These are phyloP conservation scores for Nothoprocta pentlandii DNA, from an alignment of 2,113 vertebrate genomes.

Conservation along the genomic window DNA sequence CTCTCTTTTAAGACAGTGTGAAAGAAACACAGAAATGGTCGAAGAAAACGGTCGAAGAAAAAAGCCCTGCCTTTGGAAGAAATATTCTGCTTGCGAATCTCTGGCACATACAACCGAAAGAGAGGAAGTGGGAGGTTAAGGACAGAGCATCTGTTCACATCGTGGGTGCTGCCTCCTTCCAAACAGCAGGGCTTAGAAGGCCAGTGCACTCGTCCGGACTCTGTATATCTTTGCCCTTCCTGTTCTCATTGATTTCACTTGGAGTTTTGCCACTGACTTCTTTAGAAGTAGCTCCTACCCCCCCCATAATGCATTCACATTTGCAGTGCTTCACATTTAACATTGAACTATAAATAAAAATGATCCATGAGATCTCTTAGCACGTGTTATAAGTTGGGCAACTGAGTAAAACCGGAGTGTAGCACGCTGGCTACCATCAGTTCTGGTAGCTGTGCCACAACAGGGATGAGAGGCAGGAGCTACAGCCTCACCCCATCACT, in stretches of 20 bases:
- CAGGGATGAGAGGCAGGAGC: neutral
- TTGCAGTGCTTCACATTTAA: neutral
- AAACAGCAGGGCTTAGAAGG: slow-evolving; percentile 7
- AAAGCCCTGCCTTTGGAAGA: slow-evolving; percentile 41
- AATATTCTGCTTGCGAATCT: slow-evolving; percentile 1
- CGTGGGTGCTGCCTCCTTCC: slow-evolving; percentile 12
- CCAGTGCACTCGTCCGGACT: neutral
- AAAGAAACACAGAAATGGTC: neutral
- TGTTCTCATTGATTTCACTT: neutral
- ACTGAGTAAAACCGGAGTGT: neutral
- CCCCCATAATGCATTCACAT: neutral
- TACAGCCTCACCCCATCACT: neutral
- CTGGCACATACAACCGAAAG: neutral
- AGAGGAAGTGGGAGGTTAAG: slow-evolving; percentile 37
- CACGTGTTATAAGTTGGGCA: neutral
- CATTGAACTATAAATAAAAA: slow-evolving; percentile 3
- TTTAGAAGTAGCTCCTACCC: neutral
- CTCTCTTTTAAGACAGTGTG: neutral
- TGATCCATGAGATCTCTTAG: neutral
- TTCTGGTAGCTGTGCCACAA: neutral
- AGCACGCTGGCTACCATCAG: neutral
- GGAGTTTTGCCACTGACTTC: slow-evolving; percentile 16
- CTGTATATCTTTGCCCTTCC: neutral
- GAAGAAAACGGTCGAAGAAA: slow-evolving; percentile 12
- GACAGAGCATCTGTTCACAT: slow-evolving; percentile 46